A percentile compares a stretch with the other conserved stretches of the same genome.
Conservation (phyloP, 1,140 invertebrate genomes). For the Zophobas morio region DNA sequence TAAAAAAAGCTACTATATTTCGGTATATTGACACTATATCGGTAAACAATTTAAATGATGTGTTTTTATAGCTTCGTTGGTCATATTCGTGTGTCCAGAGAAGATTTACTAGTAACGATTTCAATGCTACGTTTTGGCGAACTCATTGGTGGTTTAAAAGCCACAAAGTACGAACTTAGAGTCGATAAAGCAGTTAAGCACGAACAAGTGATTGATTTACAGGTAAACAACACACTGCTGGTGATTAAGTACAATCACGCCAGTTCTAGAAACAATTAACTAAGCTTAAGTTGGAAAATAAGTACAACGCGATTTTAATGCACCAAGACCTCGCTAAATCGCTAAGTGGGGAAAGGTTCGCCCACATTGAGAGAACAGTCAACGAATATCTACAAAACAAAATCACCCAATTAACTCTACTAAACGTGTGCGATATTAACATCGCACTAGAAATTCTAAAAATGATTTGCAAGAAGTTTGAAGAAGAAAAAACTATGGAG, state of each 20-base stretch:
- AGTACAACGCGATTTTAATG: slow-evolving; percentile 14
- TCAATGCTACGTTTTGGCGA: slow-evolving; percentile 52
- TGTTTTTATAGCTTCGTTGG: slow-evolving; percentile 20
- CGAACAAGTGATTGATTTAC: neutral
- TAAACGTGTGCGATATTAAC: slow-evolving; percentile 26
- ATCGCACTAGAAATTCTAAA: slow-evolving; percentile 11
- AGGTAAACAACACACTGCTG: neutral
- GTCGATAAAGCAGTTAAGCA: neutral
- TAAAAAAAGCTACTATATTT: slow-evolving; percentile 45
- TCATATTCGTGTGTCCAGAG: slow-evolving; percentile 47
- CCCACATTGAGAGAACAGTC: slow-evolving; percentile 9
- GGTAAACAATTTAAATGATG: neutral
- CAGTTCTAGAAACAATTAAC: neutral
- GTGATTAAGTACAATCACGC: too few species aligned
- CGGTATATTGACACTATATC: neutral
- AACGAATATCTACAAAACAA: slow-evolving; percentile 27
- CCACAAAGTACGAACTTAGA: slow-evolving; percentile 2
- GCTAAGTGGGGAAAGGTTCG: slow-evolving; percentile 2
- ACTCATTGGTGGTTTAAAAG: slow-evolving; percentile 32
- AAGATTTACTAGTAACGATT: slow-evolving; percentile 49
- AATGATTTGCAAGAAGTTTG: slow-evolving; percentile 17
- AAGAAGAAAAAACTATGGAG: neutral
- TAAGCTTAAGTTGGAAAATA: slow-evolving; percentile 20
- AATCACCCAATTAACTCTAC: neutral
- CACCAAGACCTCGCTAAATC: slow-evolving; percentile 20